Evolutionary conservation across 1,140 invertebrate species (phyloP), one percentile per base, ranked within the genome.

Genomic region (Zaprionus lachaisei): DNA sequence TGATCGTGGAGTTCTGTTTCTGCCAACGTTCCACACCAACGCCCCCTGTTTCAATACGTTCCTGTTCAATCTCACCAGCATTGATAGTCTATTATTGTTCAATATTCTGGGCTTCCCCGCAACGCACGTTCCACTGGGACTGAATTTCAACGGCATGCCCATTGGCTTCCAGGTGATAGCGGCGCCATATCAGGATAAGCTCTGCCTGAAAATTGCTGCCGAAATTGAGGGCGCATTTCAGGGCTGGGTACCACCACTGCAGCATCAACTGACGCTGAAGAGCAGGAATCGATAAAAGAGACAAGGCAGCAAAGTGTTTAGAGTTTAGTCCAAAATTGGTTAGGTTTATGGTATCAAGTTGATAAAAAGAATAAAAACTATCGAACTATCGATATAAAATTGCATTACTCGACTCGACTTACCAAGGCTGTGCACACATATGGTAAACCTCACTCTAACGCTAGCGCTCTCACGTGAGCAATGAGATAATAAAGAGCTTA

Each of bases 181-280:
- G 1, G 95, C 93, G 0, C 94, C 94, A 2, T 93, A 95, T 85
- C 94, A 95, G 91, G 97, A 98, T 92, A 94, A 96, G 67, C 91
- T 97, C 0, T 96, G 96, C 67, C 91, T 98, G 37, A 95, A 96
- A 11, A 95, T 97, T 11, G 97, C 97, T 2, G 90, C 93, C 74
- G 95, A 97, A 73, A 90, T 99, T 14, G 97, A 98, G 87, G 94
- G 94, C 65, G 94, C 93, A 1, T 97, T 98, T 90, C 96, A 97
- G 15, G 97, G 97, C 4, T 98, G 97, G 97, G 79, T 85, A 31
- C 85, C 91, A 5, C 91, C 91, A 1, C 90, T 93, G 60, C 93
- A 55, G 15, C 86, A 90, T 54, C 54, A 79, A 41, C 44, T 79
- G 14, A 6, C 4, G 31, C 2, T 9, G 37, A 3, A 9, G 5